Percentiles rank a stretch among this genome's conserved stretches.
Evolutionary conservation across 2,888 invertebrate species (phyloP).

Genomic region (Gnatocerus cornutus): DNA sequence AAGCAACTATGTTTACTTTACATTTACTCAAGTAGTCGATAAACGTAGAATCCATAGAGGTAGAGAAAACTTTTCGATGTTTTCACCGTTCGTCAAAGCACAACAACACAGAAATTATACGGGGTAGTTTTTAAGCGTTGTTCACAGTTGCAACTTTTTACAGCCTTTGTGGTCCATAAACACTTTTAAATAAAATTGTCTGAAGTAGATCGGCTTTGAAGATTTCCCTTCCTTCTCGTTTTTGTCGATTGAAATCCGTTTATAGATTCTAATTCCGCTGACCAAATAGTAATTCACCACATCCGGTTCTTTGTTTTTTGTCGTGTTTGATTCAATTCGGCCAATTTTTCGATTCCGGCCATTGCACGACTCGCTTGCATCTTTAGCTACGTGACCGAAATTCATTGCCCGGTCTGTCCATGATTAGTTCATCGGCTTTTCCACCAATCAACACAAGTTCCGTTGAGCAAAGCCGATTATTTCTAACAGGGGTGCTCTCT

Average conservation of each 20-base stretch:
- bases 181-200: neutral
- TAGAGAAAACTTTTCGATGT: too few species aligned
- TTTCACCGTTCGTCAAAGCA: too few species aligned
- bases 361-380: constrained; percentile 13
- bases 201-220: constrained; percentile 1
- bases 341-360: constrained; percentile 17
- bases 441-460: constrained; percentile 34
- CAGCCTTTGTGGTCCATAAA: too few species aligned
- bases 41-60: too few species aligned
- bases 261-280: constrained; percentile 1
- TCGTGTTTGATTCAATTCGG: constrained; percentile 14
- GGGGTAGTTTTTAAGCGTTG: too few species aligned
- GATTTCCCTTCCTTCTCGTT: neutral
- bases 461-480: constrained; percentile 30
- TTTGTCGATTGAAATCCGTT: constrained; percentile 5
- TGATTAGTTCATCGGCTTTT: constrained; percentile 27
- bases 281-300: constrained; percentile 8
- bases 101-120: too few species aligned
- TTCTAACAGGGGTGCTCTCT: neutral
- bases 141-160: too few species aligned
- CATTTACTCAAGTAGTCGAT: too few species aligned
- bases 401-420: constrained; percentile 11
- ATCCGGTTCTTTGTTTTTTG: constrained; percentile 7
- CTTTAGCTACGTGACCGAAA: constrained; percentile 22
- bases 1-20: too few species aligned